Base-by-base conservation (phyloP, 1,140 invertebrate genomes). In the Polypedilum vanderplanki region DNA sequence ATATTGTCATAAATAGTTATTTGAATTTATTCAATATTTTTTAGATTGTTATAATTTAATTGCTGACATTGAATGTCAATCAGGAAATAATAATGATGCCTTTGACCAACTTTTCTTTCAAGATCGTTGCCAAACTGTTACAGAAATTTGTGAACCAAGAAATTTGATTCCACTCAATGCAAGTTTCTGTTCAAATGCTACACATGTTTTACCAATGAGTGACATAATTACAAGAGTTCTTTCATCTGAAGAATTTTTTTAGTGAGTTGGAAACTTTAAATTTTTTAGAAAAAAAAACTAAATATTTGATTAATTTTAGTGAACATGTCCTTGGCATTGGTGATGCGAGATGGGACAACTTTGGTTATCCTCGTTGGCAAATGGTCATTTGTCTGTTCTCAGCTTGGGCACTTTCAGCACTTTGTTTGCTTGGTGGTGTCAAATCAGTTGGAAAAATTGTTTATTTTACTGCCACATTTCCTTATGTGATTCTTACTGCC, bases 391-490 rank as follows among this genome's bases (percentile, higher is more conserved):
- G 88, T 78, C 87, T 93, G 75, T 75, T 90, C 0, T 80, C 90
- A 46, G 85, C 91, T 15, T 96, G 94, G 93, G 79, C 91, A 40
- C 81, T 93, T 24, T 87, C 95, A 0, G 95, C 91, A 80, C 80
- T 92, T 20, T 93, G 92, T 79, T 88, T 95, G 75, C 88, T 89
- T 78, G 91, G 92, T 78, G 94, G 94, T 73, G 91, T 96, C 20
- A 89, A 91, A 82, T 88, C 88, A 73, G 88, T 83, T 65, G 82
- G 78, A 17, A 86, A 92, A 87, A 90, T 91, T 24, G 91, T 93
- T 7, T 95, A 94, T 80, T 94, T 94, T 79, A 93, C 92, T 0
- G 93, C 93, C 0, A 85, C 91, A 20, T 95, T 95, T 82, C 93
- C 94, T 0, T 95, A 95, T 81, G 77, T 95, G 12, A 88, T 96